A percentile compares a stretch with the other conserved stretches of the same genome.
Evolutionary conservation across 1,140 invertebrate genomes (phyloP).

Genomic region (Harpegnathos saltator): DNA sequence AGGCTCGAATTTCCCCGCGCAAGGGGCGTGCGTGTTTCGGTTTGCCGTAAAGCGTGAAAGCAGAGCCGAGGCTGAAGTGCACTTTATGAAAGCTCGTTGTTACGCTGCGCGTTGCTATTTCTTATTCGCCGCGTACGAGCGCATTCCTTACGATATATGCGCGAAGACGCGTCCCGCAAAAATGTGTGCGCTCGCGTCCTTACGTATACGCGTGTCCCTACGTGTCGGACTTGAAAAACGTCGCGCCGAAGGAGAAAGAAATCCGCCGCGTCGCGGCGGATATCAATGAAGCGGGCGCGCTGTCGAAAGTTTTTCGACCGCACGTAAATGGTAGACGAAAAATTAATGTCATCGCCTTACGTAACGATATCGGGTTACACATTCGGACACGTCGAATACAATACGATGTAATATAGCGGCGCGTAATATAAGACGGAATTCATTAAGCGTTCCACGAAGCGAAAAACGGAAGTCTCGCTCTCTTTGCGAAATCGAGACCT

Average conservation of each 20-base stretch:
- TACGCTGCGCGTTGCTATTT: constrained; percentile 25
- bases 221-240: neutral
- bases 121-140: constrained; percentile 3
- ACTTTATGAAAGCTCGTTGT: constrained; percentile 27
- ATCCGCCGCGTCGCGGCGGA: neutral
- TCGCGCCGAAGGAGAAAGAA: neutral
- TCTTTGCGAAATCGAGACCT: constrained; percentile 48
- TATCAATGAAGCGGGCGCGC: neutral
- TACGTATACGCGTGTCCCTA: neutral
- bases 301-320: neutral
- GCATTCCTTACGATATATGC: constrained; percentile 12
- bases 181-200: neutral
- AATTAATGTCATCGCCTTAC: neutral
- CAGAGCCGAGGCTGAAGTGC: constrained; percentile 12
- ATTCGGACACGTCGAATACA: constrained; percentile 1
- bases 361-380: constrained; percentile 9
- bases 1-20: constrained; percentile 66
- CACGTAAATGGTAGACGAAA: too few species aligned
- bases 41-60: constrained; percentile 29
- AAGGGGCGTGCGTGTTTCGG: constrained; percentile 23
- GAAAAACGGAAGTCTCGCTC: constrained; percentile 52
- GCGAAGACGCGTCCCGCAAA: constrained; percentile 2
- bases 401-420: neutral
- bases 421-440: constrained; percentile 8
- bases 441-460: constrained; percentile 37